Percentiles rank a stretch among this genome's conserved stretches.
Evolutionary conservation across 2,113 vertebrate genomes (phyloP).

Genomic region (Calypte anna): DNA sequence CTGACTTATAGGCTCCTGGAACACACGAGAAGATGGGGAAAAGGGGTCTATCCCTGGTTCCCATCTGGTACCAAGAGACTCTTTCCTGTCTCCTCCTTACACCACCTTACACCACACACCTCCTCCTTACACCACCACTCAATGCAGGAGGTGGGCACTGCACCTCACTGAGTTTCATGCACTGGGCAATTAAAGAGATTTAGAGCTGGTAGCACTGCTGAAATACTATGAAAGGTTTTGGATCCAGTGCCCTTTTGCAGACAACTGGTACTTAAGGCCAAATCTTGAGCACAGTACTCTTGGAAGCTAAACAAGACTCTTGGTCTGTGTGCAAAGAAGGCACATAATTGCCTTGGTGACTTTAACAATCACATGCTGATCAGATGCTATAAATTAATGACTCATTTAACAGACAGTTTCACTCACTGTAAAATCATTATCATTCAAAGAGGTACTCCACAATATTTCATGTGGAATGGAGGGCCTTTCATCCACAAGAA

Average conservation of each 20-base stretch:
- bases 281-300: not conserved
- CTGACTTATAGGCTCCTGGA: not conserved
- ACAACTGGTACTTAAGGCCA: not conserved
- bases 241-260: not conserved
- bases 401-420: not conserved
- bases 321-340: not conserved
- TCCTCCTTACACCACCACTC: not conserved
- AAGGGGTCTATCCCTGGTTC: not conserved
- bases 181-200: not conserved
- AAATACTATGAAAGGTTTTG: not conserved
- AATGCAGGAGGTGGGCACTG: not conserved
- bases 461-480: constrained; percentile 21
- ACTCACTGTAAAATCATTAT: not conserved
- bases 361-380: not conserved
- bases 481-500: not conserved
- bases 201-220: not conserved
- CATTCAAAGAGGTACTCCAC: not conserved
- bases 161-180: not conserved
- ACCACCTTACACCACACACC: too few species aligned
- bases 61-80: not conserved
- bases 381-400: not conserved
- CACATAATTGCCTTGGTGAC: not conserved
- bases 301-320: not conserved
- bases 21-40: not conserved
- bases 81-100: too few species aligned